phyloP scores from a whole-genome alignment of 2,797 vertebrate genomes.

The Gallinago nigripennis region DNA sequence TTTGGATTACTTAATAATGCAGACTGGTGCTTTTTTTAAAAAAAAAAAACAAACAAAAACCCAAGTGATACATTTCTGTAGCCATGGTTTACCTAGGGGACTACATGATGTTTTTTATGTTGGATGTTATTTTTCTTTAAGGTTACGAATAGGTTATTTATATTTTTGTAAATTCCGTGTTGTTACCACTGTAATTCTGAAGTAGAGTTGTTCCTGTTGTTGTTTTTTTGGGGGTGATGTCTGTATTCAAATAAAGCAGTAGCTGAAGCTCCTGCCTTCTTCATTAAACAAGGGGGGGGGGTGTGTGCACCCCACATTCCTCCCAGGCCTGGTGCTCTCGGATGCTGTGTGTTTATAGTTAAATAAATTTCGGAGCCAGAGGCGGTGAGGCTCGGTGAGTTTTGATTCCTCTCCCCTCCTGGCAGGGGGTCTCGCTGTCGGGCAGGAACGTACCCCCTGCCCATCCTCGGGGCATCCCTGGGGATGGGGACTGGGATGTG shows the following conservation, averaged over 20 bases:
- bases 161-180: constrained; percentile 54
- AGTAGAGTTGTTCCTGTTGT: background rate
- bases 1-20: background rate
- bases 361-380: background rate
- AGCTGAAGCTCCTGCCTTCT: background rate
- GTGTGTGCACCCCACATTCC: background rate
- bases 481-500: background rate
- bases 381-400: background rate
- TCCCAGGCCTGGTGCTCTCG: background rate
- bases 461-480: fast-evolving
- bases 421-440: fast-evolving
- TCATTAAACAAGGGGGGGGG: background rate
- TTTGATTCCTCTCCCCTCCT: background rate
- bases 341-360: constrained; percentile 9
- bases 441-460: background rate
- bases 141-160: constrained; percentile 45
- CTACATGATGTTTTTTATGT: background rate
- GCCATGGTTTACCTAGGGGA: background rate
- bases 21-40: constrained; percentile 28
- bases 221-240: background rate
- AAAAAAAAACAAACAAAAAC: background rate
- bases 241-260: constrained; percentile 1
- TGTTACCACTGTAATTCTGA: background rate
- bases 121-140: constrained; percentile 40
- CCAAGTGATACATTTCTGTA: background rate